A percentile compares a stretch with the other conserved stretches of the same genome.
These are phyloP conservation scores for Pyrochroa serraticornis DNA, from an alignment of 2,888 invertebrate genomes.

Conservation along the genomic window DNA sequence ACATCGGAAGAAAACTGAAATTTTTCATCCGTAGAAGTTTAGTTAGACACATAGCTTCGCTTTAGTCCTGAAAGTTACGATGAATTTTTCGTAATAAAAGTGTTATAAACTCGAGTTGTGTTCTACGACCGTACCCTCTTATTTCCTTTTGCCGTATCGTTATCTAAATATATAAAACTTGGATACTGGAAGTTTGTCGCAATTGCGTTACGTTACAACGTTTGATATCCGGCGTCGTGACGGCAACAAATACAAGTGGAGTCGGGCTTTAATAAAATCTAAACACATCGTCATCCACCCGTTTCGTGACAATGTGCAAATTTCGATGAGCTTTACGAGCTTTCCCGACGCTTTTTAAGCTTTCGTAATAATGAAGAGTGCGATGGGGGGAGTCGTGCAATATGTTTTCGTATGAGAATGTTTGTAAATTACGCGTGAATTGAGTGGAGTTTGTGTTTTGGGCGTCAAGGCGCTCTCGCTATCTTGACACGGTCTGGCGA, in stretches of 20 bases:
- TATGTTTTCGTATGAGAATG: background rate
- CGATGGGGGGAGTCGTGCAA: background rate
- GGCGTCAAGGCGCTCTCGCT: constrained; percentile 27
- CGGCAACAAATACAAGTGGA: constrained; percentile 13
- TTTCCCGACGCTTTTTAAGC: too few relatives aligned
- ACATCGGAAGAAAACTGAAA: too few relatives aligned
- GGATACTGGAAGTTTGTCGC: constrained; percentile 2
- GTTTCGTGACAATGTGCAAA: too few relatives aligned
- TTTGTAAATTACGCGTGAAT: constrained; percentile 25
- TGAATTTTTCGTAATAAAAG: too few relatives aligned
- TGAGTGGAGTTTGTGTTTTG: constrained; percentile 15
- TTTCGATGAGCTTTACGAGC: too few relatives aligned
- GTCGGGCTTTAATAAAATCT: constrained; percentile 18
- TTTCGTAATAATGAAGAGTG: background rate
- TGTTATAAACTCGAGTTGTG: too few relatives aligned
- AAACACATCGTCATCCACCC: constrained; percentile 1
- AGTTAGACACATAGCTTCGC: too few relatives aligned
- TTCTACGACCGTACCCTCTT: too few relatives aligned
- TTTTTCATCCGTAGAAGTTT: too few relatives aligned
- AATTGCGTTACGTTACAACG: constrained; percentile 18
- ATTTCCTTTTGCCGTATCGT: too few relatives aligned
- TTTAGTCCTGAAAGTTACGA: too few relatives aligned
- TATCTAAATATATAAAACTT: too few relatives aligned
- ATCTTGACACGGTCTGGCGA: constrained; percentile 43
- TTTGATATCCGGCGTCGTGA: constrained; percentile 12